phyloP scores from a whole-genome alignment of 2,888 invertebrate species.

The Merodon equestris region DNA sequence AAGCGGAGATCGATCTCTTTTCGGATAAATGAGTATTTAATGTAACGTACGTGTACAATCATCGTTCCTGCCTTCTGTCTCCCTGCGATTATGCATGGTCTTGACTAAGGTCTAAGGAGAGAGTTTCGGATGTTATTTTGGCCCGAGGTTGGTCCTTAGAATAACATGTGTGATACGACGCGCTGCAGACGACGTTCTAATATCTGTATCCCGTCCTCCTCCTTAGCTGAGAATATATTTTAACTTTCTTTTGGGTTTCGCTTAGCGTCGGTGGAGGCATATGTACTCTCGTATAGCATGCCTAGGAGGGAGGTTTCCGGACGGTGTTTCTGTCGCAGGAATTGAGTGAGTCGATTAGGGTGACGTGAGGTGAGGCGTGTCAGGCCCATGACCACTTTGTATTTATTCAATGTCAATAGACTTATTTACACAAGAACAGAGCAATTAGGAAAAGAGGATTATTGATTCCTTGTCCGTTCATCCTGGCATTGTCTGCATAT shows the following conservation, averaged over 20 bases:
- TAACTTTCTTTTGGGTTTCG: slow-evolving; percentile 56
- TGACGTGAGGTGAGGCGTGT: slow-evolving; percentile 2
- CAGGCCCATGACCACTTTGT: slow-evolving; percentile 14
- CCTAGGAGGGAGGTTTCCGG: slow-evolving; percentile 17
- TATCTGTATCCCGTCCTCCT: slow-evolving; percentile 7
- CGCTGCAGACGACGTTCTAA: slow-evolving; percentile 43
- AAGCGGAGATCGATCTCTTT: slow-evolving; percentile 57
- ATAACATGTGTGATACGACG: slow-evolving; percentile 58
- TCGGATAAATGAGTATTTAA: slow-evolving; percentile 67
- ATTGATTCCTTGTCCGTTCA: slow-evolving; percentile 59
- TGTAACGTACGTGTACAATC: slow-evolving; percentile 65
- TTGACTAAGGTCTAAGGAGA: slow-evolving; percentile 26
- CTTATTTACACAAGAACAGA: slow-evolving; percentile 68
- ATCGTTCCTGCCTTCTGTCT: slow-evolving; percentile 39
- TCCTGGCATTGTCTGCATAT: slow-evolving; percentile 20
- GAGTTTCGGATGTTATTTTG: slow-evolving; percentile 61
- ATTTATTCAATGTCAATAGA: slow-evolving; percentile 68
- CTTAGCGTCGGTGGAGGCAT: slow-evolving; percentile 18
- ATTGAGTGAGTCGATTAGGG: too few species aligned
- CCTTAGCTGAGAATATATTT: slow-evolving; percentile 21
- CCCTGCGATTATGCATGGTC: slow-evolving; percentile 51
- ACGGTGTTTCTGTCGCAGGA: slow-evolving; percentile 20
- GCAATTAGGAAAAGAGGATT: slow-evolving; percentile 69
- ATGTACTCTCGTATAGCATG: slow-evolving; percentile 49
- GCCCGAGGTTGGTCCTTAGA: slow-evolving; percentile 58